These are phyloP conservation scores for Crossocerus cetratus DNA, from an alignment of 2,888 invertebrate species.

Conservation along the genomic window DNA sequence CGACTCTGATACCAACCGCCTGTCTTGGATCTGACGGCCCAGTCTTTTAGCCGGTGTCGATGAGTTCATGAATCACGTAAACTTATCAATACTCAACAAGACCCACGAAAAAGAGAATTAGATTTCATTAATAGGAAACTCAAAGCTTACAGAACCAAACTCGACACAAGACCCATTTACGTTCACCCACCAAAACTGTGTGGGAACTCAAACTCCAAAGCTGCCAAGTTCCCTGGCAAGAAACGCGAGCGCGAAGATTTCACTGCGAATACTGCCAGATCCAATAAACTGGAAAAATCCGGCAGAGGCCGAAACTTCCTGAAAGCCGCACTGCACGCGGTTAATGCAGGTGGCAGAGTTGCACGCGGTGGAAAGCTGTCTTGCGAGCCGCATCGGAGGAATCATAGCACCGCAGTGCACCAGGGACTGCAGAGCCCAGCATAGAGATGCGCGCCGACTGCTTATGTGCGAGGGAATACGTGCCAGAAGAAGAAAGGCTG, in stretches of 20 bases:
- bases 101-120: no score
- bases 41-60: not conserved
- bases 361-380: slow-evolving; percentile 37
- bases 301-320: slow-evolving; percentile 20
- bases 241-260: not conserved
- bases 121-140: no score
- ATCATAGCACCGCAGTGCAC: slow-evolving; percentile 67
- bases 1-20: no score
- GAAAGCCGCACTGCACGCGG: not conserved
- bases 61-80: no score
- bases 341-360: slow-evolving; percentile 25
- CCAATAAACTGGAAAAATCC: slow-evolving; percentile 4
- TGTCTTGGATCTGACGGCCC: no score
- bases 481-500: slow-evolving; percentile 13
- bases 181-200: no score
- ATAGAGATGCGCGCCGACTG: slow-evolving; percentile 36
- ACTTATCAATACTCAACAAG: no score
- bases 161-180: not conserved
- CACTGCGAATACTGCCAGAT: not conserved
- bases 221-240: not conserved
- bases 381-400: slow-evolving; percentile 59
- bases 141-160: no score
- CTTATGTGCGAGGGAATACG: slow-evolving; percentile 7
- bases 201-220: no score
- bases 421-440: slow-evolving; percentile 56